phyloP scores from a whole-genome alignment of 2,888 invertebrate species.

The Tachystola acroxantha region DNA sequence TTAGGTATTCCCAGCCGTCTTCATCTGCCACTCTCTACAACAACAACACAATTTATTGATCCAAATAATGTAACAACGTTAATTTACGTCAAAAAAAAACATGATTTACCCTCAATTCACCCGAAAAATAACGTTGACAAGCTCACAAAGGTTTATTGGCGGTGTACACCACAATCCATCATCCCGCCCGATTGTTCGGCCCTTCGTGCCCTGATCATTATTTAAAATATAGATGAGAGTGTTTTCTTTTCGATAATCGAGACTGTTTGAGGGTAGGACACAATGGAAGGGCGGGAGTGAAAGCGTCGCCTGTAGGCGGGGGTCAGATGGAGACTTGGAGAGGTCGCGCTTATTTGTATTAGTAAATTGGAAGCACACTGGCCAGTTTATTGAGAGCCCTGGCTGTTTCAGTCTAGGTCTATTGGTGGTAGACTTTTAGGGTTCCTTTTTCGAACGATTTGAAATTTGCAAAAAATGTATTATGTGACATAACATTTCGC shows the following conservation, averaged over 20 bases:
- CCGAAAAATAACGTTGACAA: constrained; percentile 41
- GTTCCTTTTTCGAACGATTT: no score
- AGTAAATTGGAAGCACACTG: constrained; percentile 70
- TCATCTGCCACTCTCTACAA: no score
- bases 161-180: constrained; percentile 65
- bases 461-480: no score
- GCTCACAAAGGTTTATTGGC: constrained; percentile 57
- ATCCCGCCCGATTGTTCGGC: constrained; percentile 44
- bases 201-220: constrained; percentile 60
- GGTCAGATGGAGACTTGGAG: constrained; percentile 47
- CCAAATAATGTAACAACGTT: no score
- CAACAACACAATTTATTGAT: no score
- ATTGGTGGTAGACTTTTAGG: constrained; percentile 24
- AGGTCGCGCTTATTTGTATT: constrained; percentile 68
- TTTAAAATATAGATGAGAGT: constrained; percentile 78
- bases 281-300: constrained; percentile 46
- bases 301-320: constrained; percentile 58
- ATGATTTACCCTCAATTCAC: constrained; percentile 4
- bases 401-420: constrained; percentile 24
- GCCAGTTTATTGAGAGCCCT: constrained; percentile 52
- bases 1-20: no score
- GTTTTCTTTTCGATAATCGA: constrained; percentile 78
- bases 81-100: constrained; percentile 2
- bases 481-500: no score
- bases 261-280: constrained; percentile 63